phyloP scores from a whole-genome alignment of 2,888 invertebrate genomes.

The Parnassius apollo region DNA sequence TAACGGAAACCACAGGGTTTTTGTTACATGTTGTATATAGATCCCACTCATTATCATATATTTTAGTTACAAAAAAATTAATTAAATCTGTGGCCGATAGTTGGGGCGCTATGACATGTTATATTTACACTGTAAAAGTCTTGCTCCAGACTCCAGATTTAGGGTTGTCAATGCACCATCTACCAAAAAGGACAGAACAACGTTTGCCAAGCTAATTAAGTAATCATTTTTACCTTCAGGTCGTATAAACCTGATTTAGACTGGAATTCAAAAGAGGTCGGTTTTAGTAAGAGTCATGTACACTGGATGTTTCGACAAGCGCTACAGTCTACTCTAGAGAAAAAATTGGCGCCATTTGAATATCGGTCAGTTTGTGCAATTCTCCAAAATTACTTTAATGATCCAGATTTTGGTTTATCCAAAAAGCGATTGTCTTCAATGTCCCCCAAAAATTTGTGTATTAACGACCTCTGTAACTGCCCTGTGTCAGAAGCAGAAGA shows the following conservation, averaged over 20 bases:
- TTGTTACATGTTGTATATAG: too few relatives aligned
- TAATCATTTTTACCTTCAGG: constrained; percentile 36
- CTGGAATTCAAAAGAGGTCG: constrained; percentile 56
- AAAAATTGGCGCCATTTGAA: constrained; percentile 44
- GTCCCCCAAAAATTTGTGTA: constrained; percentile 45
- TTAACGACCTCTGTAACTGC: constrained; percentile 62
- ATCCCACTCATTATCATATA: too few relatives aligned
- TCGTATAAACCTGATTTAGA: constrained; percentile 64
- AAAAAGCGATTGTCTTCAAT: constrained; percentile 44
- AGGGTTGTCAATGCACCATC: too few relatives aligned
- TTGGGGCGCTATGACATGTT: too few relatives aligned
- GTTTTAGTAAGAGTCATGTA: constrained; percentile 48
- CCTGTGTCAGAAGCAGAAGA: constrained; percentile 53
- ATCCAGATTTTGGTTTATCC: constrained; percentile 67
- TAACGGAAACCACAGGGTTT: too few relatives aligned
- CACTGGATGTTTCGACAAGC: constrained; percentile 75
- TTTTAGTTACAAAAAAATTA: too few relatives aligned
- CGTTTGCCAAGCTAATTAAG: too few relatives aligned
- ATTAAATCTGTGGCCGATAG: too few relatives aligned
- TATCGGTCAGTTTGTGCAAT: constrained; percentile 42
- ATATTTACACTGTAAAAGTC: too few relatives aligned
- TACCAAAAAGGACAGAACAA: too few relatives aligned
- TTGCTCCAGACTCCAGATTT: too few relatives aligned
- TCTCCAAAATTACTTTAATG: constrained; percentile 55
- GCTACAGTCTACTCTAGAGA: constrained; percentile 50